Evolutionary conservation across 1,140 invertebrate species (phyloP).

Genomic region (Lutraria rhynchaena): DNA sequence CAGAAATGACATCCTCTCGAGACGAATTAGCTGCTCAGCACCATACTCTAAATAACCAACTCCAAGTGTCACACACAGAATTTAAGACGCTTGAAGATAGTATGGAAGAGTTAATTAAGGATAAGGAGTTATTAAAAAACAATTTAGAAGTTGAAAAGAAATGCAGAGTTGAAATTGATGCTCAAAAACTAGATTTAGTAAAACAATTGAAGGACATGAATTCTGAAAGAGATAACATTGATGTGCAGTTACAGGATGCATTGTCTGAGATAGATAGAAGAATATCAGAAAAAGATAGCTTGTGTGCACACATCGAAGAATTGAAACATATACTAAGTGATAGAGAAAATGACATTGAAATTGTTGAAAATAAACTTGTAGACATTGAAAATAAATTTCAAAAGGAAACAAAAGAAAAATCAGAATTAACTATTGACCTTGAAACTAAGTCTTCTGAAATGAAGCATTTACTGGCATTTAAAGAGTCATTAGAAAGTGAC

Average conservation of each 20-base stretch:
- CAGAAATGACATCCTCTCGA: slow-evolving; percentile 48
- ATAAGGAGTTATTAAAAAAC: slow-evolving; percentile 3
- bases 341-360: slow-evolving; percentile 12
- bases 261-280: slow-evolving; percentile 2
- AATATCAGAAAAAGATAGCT: neutral
- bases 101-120: neutral
- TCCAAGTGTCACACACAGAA: neutral
- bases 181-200: slow-evolving; percentile 6
- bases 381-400: slow-evolving; percentile 10
- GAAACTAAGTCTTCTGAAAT: neutral
- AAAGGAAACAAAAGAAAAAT: neutral
- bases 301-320: neutral
- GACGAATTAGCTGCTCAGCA: slow-evolving; percentile 7
- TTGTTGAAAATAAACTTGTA: neutral
- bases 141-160: neutral
- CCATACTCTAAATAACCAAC: neutral
- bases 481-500: neutral
- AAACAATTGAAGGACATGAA: neutral
- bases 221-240: slow-evolving; percentile 24
- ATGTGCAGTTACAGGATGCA: slow-evolving; percentile 27
- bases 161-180: neutral
- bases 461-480: neutral
- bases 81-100: neutral
- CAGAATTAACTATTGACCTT: neutral
- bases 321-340: neutral